Evolutionary conservation across 1,140 invertebrate species (phyloP).

Genomic region (Subanguina moxae): DNA sequence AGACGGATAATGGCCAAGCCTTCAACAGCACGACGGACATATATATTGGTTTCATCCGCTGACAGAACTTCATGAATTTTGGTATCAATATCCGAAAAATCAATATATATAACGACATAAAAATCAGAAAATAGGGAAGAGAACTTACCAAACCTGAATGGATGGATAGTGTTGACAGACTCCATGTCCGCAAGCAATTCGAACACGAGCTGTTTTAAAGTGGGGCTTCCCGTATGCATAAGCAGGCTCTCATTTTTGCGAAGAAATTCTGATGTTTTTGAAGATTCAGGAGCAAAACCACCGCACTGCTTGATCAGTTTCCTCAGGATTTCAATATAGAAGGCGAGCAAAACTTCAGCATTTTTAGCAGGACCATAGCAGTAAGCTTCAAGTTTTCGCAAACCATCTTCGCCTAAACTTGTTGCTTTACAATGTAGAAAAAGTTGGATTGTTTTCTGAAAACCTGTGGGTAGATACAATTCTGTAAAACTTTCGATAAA

Average conservation of each 20-base stretch:
- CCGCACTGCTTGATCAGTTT: not conserved
- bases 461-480: not conserved
- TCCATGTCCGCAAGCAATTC: not conserved
- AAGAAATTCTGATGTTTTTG: not conserved
- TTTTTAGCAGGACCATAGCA: not conserved
- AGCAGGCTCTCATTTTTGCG: not conserved
- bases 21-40: not conserved
- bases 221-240: not conserved
- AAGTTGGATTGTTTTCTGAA: not conserved
- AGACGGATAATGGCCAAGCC: not conserved
- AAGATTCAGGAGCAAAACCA: not conserved
- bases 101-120: too few relatives aligned
- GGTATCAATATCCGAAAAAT: not conserved
- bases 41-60: not conserved
- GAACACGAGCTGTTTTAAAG: slow-evolving; percentile 1
- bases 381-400: not conserved
- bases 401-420: not conserved
- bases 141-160: not conserved
- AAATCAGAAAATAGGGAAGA: not conserved
- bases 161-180: not conserved
- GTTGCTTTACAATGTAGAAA: not conserved
- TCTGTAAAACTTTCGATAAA: slow-evolving; percentile 4
- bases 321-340: slow-evolving; percentile 1
- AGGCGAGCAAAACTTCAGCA: not conserved
- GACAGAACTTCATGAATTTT: not conserved